Evolutionary conservation across 2,888 invertebrate species (phyloP), one percentile per base, ranked within the genome.

Genomic region (Ommatoiulus sabulosus): DNA sequence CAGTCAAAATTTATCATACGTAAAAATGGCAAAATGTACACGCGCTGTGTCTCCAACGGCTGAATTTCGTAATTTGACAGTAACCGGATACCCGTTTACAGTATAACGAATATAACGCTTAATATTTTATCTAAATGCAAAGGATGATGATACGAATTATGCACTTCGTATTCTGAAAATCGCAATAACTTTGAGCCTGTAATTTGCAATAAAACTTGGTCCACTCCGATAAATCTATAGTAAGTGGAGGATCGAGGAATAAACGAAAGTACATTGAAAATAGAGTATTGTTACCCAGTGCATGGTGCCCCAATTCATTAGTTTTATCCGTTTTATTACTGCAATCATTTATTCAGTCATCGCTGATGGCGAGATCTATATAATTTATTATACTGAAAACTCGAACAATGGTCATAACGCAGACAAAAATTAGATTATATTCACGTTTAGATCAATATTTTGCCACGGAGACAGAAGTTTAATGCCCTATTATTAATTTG

Each of bases 11-110:
- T 63, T 63, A 63, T 63, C 63, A n/a, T 63, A 17, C 63, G 63
- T 63, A 52, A 63, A 63, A 63, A 63, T 63, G n/a, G n/a, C 63
- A 63, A n/a, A 17, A 63, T 63, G 63, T 17, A 20, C 63, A 63
- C 6, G n/a, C n/a, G n/a, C n/a, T n/a, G n/a, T n/a, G n/a, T n/a
- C n/a, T n/a, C n/a, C n/a, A n/a, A n/a, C 4, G 63, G n/a, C 63
- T 63, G 12, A 4, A 52, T 63, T 63, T n/a, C 63, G n/a, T 63
- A 63, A n/a, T 46, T 63, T 63, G 63, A 63, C 52, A 7, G 20
- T n/a, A n/a, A n/a, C n/a, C n/a, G n/a, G n/a, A n/a, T n/a, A n/a
- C n/a, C n/a, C n/a, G n/a, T n/a, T n/a, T n/a, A n/a, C n/a, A n/a
- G n/a, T n/a, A n/a, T n/a, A n/a, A n/a, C n/a, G n/a, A n/a, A n/a